These are phyloP conservation scores for Megalonaias nervosa DNA, from an alignment of 1,140 invertebrate genomes.

Conservation along the genomic window DNA sequence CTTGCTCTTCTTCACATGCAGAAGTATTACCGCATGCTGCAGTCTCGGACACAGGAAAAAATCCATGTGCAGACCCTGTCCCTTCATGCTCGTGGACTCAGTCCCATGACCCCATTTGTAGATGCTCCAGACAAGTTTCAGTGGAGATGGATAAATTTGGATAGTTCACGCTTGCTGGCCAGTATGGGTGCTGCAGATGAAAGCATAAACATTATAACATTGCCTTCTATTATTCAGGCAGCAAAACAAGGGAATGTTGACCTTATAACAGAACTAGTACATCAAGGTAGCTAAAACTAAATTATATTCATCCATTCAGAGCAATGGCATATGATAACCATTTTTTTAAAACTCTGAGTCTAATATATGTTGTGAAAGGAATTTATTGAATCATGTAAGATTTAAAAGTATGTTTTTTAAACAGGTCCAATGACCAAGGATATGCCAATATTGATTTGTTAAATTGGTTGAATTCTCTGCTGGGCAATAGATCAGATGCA, in stretches of 20 bases:
- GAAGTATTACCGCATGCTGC: slow-evolving; percentile 67
- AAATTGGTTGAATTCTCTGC: no score
- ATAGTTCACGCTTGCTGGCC: slow-evolving; percentile 56
- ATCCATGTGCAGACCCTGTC: slow-evolving; percentile 55
- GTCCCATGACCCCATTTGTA: slow-evolving; percentile 71
- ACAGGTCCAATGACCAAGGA: no score
- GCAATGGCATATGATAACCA: no score
- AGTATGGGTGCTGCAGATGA: slow-evolving; percentile 54
- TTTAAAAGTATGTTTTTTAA: no score
- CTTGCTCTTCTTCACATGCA: slow-evolving; percentile 70
- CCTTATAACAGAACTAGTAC: slow-evolving; percentile 54
- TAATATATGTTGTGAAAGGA: no score
- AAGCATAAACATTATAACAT: slow-evolving; percentile 56
- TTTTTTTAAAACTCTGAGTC: no score
- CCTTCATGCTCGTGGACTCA: slow-evolving; percentile 63
- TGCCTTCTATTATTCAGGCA: slow-evolving; percentile 66
- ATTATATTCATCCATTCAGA: no score
- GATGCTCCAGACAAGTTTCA: slow-evolving; percentile 71
- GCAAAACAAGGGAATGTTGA: slow-evolving; percentile 63
- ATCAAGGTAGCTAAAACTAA: slow-evolving; percentile 49
- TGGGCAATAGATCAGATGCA: no score
- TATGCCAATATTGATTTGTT: no score
- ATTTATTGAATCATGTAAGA: no score
- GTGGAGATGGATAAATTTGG: slow-evolving; percentile 70
- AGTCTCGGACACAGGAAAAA: slow-evolving; percentile 57